phyloP scores from a whole-genome alignment of 2,888 invertebrate species.

The Vandiemenella viatica region DNA sequence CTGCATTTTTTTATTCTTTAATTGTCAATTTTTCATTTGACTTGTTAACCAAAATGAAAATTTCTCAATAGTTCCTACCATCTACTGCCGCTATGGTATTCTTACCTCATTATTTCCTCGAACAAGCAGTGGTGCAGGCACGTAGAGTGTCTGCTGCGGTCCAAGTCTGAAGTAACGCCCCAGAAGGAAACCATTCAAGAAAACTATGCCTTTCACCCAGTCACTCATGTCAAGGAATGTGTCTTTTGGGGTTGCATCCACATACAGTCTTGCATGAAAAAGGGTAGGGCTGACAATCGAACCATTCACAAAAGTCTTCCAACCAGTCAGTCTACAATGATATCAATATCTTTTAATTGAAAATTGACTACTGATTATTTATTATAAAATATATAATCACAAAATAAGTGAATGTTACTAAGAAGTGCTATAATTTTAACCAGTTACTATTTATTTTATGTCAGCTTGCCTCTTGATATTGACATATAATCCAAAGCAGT shows the following conservation, averaged over 20 bases:
- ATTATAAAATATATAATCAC: too few species aligned
- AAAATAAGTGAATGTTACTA: too few species aligned
- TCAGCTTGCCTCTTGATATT: too few species aligned
- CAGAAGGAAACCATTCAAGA: constrained; percentile 71
- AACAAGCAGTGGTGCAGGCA: constrained; percentile 59
- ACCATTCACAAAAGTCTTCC: constrained; percentile 19
- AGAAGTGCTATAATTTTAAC: too few species aligned
- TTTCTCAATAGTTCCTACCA: too few species aligned
- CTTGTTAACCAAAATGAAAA: too few species aligned
- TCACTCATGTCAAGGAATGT: constrained; percentile 61
- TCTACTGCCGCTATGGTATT: background rate
- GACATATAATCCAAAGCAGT: too few species aligned
- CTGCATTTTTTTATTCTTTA: too few species aligned
- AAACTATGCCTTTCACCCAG: constrained; percentile 79
- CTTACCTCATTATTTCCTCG: constrained; percentile 37
- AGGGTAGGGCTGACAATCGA: constrained; percentile 24
- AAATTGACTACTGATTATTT: too few species aligned
- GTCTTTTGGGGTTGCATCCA: constrained; percentile 42
- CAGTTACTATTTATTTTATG: too few species aligned
- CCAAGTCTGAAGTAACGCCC: constrained; percentile 76
- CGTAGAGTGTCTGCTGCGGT: constrained; percentile 68
- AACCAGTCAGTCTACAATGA: constrained; percentile 21
- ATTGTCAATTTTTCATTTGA: too few species aligned
- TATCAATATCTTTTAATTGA: too few species aligned
- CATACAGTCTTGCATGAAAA: constrained; percentile 34